These are phyloP conservation scores for Pangasius sanitwongsei DNA, from an alignment of 2,797 vertebrate species.

Conservation along the genomic window DNA sequence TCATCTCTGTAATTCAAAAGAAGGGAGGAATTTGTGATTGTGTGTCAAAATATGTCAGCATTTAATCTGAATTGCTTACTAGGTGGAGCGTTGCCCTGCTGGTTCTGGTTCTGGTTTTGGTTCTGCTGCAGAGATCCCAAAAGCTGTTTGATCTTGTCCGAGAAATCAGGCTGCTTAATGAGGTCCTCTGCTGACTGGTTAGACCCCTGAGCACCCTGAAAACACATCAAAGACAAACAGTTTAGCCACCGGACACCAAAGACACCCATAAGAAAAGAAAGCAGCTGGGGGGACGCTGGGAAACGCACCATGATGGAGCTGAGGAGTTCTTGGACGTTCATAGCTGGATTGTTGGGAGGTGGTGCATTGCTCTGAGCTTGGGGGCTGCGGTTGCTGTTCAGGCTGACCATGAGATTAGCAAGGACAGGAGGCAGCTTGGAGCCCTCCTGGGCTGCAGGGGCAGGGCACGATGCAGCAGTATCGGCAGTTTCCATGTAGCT, in stretches of 20 bases:
- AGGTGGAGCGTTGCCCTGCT: constrained; percentile 66
- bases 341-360: constrained; percentile 66
- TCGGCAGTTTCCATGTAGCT: constrained; percentile 81
- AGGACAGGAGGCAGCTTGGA: constrained; percentile 90
- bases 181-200: constrained; percentile 88
- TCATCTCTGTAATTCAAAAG: background rate
- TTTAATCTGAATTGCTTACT: constrained; percentile 59
- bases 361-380: constrained; percentile 68
- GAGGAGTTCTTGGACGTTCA: constrained; percentile 95
- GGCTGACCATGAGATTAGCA: constrained; percentile 91
- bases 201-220: constrained; percentile 79
- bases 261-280: background rate
- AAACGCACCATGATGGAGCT: constrained; percentile 88
- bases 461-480: constrained; percentile 56
- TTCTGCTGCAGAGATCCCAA: constrained; percentile 84
- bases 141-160: constrained; percentile 91
- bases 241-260: background rate
- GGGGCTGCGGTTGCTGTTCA: constrained; percentile 75
- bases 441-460: constrained; percentile 72
- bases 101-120: constrained; percentile 75
- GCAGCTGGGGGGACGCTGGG: background rate
- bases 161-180: constrained; percentile 91
- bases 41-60: background rate
- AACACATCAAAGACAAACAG: constrained; percentile 1
- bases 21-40: background rate